Evolutionary conservation across 2,888 invertebrate species (phyloP).

Genomic region (Epistrophe eligans): DNA sequence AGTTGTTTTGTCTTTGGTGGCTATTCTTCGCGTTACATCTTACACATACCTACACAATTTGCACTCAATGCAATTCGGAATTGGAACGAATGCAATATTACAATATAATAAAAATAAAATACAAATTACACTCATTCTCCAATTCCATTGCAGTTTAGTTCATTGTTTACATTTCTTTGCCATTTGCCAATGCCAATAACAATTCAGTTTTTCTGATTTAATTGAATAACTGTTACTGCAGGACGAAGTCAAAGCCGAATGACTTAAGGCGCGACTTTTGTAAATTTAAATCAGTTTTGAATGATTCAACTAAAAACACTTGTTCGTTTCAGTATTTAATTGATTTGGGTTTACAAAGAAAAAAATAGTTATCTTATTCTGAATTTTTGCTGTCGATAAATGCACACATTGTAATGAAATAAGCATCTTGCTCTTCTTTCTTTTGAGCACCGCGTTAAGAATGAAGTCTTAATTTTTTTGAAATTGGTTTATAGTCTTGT

Average conservation of each 20-base stretch:
- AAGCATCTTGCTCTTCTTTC: no score
- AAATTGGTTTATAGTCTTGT: not conserved
- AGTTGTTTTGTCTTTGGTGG: not conserved
- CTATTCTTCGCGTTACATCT: no score
- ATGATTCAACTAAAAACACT: not conserved
- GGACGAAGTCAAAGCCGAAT: not conserved
- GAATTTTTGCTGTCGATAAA: not conserved
- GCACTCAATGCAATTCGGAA: not conserved
- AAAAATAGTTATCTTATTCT: not conserved
- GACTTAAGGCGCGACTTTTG: no score
- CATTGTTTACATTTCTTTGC: conserved; percentile 5
- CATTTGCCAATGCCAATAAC: no score
- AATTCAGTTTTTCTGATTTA: not conserved
- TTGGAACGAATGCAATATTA: not conserved
- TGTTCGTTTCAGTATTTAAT: not conserved
- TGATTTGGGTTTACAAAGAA: not conserved
- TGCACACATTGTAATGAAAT: no score
- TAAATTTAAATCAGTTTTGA: no score
- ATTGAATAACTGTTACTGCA: not conserved
- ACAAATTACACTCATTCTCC: not conserved
- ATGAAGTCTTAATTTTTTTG: not conserved
- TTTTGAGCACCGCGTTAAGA: not conserved
- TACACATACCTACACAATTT: not conserved
- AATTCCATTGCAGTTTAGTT: conserved; percentile 1
- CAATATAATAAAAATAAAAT: not conserved